Evolutionary conservation across 2,888 invertebrate species (phyloP).

Genomic region (Caenorhabditis plicata): DNA sequence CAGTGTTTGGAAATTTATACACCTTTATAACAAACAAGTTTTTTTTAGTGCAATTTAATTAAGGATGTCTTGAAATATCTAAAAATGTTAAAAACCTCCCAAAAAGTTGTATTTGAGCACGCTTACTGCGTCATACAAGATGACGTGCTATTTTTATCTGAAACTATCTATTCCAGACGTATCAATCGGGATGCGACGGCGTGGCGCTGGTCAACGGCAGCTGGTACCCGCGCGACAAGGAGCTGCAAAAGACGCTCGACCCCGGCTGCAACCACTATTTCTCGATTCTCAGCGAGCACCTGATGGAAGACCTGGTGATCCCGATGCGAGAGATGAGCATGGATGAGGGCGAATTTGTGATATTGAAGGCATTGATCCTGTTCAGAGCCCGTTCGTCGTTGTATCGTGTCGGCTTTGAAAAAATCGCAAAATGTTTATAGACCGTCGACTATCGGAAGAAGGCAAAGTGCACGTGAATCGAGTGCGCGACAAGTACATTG

Average conservation of each 20-base stretch:
- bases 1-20: too few relatives aligned
- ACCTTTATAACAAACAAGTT: too few relatives aligned
- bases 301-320: conserved; percentile 51
- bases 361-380: conserved; percentile 50
- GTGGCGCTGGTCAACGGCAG: conserved; percentile 54
- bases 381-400: conserved; percentile 46
- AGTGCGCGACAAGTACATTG: conserved; percentile 48
- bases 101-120: too few relatives aligned
- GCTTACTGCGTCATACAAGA: too few relatives aligned
- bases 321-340: conserved; percentile 56
- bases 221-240: conserved; percentile 51
- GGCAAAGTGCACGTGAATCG: conserved; percentile 43
- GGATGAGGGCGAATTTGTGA: conserved; percentile 55
- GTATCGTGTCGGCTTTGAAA: neutral
- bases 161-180: conserved; percentile 32
- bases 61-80: too few relatives aligned
- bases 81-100: too few relatives aligned
- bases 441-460: conserved; percentile 47
- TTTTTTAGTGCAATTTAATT: too few relatives aligned
- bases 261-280: conserved; percentile 57
- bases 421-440: conserved; percentile 18
- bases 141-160: too few relatives aligned
- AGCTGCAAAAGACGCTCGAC: conserved; percentile 46
- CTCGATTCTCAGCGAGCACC: conserved; percentile 47
- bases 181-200: conserved; percentile 49